Evolutionary conservation across 2,888 invertebrate genomes (phyloP), one percentile per base, ranked within the genome.

Genomic region (Drosophila peninsularis): DNA sequence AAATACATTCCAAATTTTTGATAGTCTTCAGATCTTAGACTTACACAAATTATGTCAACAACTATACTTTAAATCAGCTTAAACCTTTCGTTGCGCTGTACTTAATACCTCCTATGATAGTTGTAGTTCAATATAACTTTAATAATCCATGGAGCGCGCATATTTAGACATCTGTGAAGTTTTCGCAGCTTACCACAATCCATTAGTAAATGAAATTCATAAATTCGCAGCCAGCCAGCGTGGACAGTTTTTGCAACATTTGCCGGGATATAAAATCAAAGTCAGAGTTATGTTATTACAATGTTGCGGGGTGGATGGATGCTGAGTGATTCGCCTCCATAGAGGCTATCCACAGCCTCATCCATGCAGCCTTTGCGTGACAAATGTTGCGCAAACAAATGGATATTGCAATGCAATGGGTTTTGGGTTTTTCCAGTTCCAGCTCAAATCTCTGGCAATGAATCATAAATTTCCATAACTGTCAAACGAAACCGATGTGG

Each of bases 191-290:
- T 49, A 66, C 82, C 80, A 71, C 74, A 85, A 77, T 89, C 89
- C 90, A 89, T 89, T 89, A 89, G 85, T 62, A 82, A 89, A 89
- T 89, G 89, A 78, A 88, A 88, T 82, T 89, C 78, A 88, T 89
- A 88, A 89, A 80, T 89, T 75, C 71, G 65, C 53, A 60, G 27
- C 32, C 41, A 42, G 30, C 39, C 60, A 68, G 17, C 62, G 58
- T 61, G 44, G 63, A 77, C 72, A 78, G 70, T 74, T 68, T 81
- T 81, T 70, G 86, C 77, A 79, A 84, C 81, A 83, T 86, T 86
- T 74, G 77, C 47, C 73, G 71, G 66, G 74, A 70, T 52, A 75
- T 71, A 61, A 80, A 85, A 85, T 76, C 74, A 71, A 73, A 78
- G 77, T 73, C 76, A 80, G 80, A 85, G 74, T 81, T 68, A 73